These are phyloP conservation scores for Antheraea assamensis DNA, from an alignment of 2,888 invertebrate genomes.

Conservation along the genomic window DNA sequence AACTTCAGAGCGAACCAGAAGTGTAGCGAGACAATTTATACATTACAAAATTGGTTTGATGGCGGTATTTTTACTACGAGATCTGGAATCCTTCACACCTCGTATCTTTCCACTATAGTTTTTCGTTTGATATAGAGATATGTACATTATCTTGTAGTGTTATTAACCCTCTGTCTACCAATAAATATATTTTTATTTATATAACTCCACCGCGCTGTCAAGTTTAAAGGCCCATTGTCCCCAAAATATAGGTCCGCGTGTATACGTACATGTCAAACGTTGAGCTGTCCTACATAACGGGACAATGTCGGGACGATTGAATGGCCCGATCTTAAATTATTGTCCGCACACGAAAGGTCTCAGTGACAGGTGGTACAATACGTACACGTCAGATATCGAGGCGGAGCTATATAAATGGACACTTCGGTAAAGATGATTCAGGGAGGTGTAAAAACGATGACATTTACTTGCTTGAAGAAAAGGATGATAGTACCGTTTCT, in stretches of 20 bases:
- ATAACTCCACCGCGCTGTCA: neutral
- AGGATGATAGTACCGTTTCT: neutral
- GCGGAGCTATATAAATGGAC: slow-evolving; percentile 18
- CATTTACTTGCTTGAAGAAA: neutral
- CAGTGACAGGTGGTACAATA: slow-evolving; percentile 23
- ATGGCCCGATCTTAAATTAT: slow-evolving; percentile 56
- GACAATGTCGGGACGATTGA: slow-evolving; percentile 49
- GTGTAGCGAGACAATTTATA: no score
- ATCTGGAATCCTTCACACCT: no score
- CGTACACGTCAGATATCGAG: slow-evolving; percentile 18
- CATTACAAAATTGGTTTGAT: no score
- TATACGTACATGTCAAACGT: slow-evolving; percentile 19
- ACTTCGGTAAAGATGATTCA: slow-evolving; percentile 25
- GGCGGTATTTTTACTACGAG: no score
- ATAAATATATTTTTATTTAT: neutral
- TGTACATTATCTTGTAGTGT: neutral
- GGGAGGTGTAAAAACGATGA: slow-evolving; percentile 9
- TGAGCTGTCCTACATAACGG: slow-evolving; percentile 42
- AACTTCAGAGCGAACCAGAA: no score
- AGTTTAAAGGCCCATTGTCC: neutral
- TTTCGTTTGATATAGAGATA: neutral
- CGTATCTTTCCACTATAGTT: no score
- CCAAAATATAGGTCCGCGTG: slow-evolving; percentile 14
- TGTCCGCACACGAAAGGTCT: slow-evolving; percentile 35
- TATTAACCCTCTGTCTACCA: neutral